phyloP scores from a whole-genome alignment of 2,113 vertebrate genomes.

The Toxostoma redivivum region DNA sequence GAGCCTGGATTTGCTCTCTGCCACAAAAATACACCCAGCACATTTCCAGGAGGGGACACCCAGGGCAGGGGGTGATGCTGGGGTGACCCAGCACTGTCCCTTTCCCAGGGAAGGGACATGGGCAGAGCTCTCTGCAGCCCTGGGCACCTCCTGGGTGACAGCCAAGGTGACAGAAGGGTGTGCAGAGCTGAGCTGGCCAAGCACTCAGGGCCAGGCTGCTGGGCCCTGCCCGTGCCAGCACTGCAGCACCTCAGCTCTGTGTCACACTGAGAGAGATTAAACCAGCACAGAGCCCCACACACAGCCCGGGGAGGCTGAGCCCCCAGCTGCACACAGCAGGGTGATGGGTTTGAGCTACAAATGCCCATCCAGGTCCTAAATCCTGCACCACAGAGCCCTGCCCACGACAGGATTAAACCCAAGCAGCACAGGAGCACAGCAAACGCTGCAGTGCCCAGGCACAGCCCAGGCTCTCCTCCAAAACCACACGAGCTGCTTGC shows the following conservation, averaged over 20 bases:
- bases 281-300: not conserved
- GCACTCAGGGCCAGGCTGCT: not conserved
- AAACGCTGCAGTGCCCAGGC: not conserved
- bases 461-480: not conserved
- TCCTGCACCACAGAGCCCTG: not conserved
- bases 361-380: fast-evolving
- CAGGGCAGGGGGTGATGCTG: fast-evolving
- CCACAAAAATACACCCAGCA: fast-evolving
- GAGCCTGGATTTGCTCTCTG: not conserved
- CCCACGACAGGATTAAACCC: not conserved
- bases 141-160: fast-evolving
- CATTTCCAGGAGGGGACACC: fast-evolving
- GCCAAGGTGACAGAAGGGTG: not conserved
- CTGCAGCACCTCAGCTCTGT: not conserved
- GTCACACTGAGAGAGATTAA: too few species aligned
- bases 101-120: fast-evolving
- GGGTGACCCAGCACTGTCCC: fast-evolving
- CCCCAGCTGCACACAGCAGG: fast-evolving
- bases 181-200: not conserved
- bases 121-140: not conserved
- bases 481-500: not conserved
- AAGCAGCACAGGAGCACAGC: not conserved
- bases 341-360: fast-evolving
- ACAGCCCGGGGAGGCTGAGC: not conserved
- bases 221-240: not conserved